Conservation (phyloP, 1,140 invertebrate genomes). For the Acromyrmex heyeri region DNA sequence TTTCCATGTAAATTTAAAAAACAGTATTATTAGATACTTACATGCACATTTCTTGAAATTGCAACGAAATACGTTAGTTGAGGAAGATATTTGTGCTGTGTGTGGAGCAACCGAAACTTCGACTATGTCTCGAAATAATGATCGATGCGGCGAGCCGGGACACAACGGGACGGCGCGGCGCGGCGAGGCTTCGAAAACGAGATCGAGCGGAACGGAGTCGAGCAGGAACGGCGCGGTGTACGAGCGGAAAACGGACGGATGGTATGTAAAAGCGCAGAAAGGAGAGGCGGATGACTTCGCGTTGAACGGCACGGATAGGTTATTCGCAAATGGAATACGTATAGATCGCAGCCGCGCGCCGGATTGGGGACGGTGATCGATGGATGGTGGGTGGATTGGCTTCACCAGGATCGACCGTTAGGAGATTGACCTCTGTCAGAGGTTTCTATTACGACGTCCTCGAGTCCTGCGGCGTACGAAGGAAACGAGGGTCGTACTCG, state of each 20-base stretch:
- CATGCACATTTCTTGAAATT: slow-evolving; percentile 5
- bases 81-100: slow-evolving; percentile 19
- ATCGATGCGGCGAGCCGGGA: slow-evolving; percentile 24
- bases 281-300: slow-evolving; percentile 63
- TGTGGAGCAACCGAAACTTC: slow-evolving; percentile 1
- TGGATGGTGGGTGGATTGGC: slow-evolving; percentile 73
- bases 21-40: background rate
- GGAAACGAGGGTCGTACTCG: slow-evolving; percentile 47
- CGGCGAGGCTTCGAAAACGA: slow-evolving; percentile 39
- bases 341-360: slow-evolving; percentile 65
- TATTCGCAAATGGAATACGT: slow-evolving; percentile 72
- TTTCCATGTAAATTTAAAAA: background rate
- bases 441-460: slow-evolving; percentile 79
- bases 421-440: slow-evolving; percentile 80
- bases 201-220: slow-evolving; percentile 26
- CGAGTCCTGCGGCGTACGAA: slow-evolving; percentile 57
- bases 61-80: background rate
- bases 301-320: slow-evolving; percentile 57
- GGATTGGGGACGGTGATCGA: slow-evolving; percentile 75
- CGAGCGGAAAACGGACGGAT: slow-evolving; percentile 20
- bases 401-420: slow-evolving; percentile 75
- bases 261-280: slow-evolving; percentile 64
- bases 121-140: slow-evolving; percentile 34
- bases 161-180: background rate
- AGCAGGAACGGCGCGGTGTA: no score